Percentiles rank a stretch among this genome's conserved stretches.
Evolutionary conservation across 2,888 invertebrate genomes (phyloP).

Genomic region (Saturnia pavonia): DNA sequence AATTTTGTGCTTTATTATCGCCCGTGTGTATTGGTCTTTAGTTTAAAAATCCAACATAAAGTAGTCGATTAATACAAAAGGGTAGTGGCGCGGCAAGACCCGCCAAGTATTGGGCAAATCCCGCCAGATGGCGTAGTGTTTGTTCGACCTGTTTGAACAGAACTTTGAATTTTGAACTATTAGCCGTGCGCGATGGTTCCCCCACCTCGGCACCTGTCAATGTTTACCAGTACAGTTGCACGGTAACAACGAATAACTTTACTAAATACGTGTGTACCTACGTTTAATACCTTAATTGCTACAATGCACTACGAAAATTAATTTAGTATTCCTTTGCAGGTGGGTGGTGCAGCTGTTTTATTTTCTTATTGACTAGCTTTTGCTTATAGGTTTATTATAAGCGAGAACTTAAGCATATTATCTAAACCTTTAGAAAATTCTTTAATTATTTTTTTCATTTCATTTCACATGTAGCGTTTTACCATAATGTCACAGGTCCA

Average conservation of each 20-base stretch:
- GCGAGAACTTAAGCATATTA: too few relatives aligned
- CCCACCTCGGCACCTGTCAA: conserved; percentile 66
- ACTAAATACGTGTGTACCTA: conserved; percentile 15
- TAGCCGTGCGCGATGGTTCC: conserved; percentile 47
- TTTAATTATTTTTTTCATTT: too few relatives aligned
- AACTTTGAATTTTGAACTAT: conserved; percentile 80
- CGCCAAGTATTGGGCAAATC: conserved; percentile 57
- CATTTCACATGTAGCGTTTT: too few relatives aligned
- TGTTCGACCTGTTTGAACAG: conserved; percentile 68
- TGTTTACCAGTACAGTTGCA: conserved; percentile 45
- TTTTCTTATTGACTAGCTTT: not conserved
- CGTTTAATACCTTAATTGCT: conserved; percentile 24
- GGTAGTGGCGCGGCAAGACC: conserved; percentile 41
- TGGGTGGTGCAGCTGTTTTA: not conserved
- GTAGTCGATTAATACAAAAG: conserved; percentile 40
- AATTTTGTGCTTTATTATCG: not conserved
- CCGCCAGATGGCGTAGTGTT: conserved; percentile 80
- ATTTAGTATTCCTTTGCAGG: not conserved
- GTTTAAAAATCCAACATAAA: conserved; percentile 27
- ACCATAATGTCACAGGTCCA: too few relatives aligned
- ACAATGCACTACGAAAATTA: not conserved
- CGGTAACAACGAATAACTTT: conserved; percentile 23
- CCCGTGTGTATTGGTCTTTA: conserved; percentile 26
- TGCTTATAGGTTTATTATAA: too few relatives aligned
- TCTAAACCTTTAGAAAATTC: too few relatives aligned